Evolutionary conservation across 2,888 invertebrate species (phyloP), one percentile per base, ranked within the genome.

Genomic region (Kuschelorhynchus macadamiae): DNA sequence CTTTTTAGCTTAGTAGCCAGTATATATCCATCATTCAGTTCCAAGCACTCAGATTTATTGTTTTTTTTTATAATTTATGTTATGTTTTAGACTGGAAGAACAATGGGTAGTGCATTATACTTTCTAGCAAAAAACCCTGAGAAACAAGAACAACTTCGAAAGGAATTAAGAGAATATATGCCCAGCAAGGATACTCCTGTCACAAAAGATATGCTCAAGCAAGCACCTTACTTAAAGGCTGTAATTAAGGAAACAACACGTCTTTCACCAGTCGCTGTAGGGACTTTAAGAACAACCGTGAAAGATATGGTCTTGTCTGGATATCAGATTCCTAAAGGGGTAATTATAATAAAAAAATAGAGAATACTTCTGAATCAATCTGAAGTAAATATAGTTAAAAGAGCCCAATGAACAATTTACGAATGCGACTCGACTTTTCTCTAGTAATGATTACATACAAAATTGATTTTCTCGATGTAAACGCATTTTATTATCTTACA

Each of bases 201-300:
- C 1, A 84, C 83, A 1, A 75, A 81, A 11, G 81, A 84, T 11
- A 74, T 77, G 16, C 72, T 86, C 21, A 75, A 78, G 41, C 76
- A 80, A 30, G 72, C 85, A 42, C 79, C 80, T 0, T 90, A 89
- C 74, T 80, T 91, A 7, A 87, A 86, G 76, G 90, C 90, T 1
- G 88, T 89, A 73, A 80, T 91, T 3, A 91, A 90, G 77, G 91
- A 91, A 80, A 82, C 88, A 0, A 81, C 87, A 44, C 83, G 90
- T 62, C 61, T 81, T 12, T 73, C 78, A 20, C 78, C 80, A 30
- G 72, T 78, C 25, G 74, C 75, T n/a, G 63, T 77, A 39, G 79
- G 76, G 36, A 76, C 69, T 67, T 12, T 75, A 8, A 71, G 81
- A 53, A 71, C 64, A 9, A 74, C 76, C 11, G 69, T 74, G 7